Percentiles rank a stretch among this genome's conserved stretches.
phyloP scores from a whole-genome alignment of 1,140 invertebrate species.

The Oncopodura yosiiana region DNA sequence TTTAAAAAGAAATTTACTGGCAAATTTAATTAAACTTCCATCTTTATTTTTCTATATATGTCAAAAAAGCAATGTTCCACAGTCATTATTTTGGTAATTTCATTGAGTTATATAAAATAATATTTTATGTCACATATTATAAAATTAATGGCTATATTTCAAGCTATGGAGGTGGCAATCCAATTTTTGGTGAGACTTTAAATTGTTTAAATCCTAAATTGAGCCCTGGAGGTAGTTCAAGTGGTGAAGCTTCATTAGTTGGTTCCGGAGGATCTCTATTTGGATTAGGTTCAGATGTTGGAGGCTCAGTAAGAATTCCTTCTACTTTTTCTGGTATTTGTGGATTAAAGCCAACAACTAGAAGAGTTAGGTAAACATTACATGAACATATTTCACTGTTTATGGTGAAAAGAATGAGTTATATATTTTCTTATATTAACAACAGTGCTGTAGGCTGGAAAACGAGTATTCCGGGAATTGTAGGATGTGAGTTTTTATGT shows the following conservation, averaged over 20 bases:
- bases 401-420: no score
- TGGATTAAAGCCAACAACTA: conserved; percentile 16
- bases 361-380: conserved; percentile 12
- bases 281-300: conserved; percentile 44
- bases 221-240: conserved; percentile 31
- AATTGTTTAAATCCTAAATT: conserved; percentile 25
- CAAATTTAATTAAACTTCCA: conserved; percentile 35
- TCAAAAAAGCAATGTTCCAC: conserved; percentile 14
- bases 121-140: background rate
- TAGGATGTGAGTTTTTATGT: no score
- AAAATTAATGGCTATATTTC: background rate
- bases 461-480: no score
- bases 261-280: conserved; percentile 34
- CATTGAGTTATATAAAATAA: background rate
- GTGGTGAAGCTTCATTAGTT: conserved; percentile 36
- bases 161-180: conserved; percentile 29
- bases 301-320: conserved; percentile 31
- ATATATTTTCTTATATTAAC: no score
- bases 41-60: background rate
- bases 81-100: background rate
- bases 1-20: conserved; percentile 44
- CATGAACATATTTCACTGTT: no score
- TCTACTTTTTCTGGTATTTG: conserved; percentile 20
- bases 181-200: conserved; percentile 33
- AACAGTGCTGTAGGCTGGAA: no score